These are phyloP conservation scores for Scotopteryx bipunctaria DNA, from an alignment of 2,888 invertebrate genomes.

Conservation along the genomic window DNA sequence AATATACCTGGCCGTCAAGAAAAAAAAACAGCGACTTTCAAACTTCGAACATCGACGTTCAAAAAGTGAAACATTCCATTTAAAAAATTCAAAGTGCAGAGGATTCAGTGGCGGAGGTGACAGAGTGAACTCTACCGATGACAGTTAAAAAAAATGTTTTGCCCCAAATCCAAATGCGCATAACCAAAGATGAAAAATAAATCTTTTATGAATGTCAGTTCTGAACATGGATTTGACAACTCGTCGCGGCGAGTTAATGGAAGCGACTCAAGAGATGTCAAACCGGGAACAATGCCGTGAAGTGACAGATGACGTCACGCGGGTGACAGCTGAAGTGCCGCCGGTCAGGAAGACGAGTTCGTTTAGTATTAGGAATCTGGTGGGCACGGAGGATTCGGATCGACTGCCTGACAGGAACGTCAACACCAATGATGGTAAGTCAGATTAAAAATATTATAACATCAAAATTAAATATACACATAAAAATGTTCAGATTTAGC, in stretches of 20 bases:
- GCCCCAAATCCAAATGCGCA: constrained; percentile 40
- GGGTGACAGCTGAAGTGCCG: constrained; percentile 59
- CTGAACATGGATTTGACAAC: constrained; percentile 78
- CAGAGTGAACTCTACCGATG: constrained; percentile 1
- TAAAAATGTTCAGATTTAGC: no score
- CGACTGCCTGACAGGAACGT: constrained; percentile 60
- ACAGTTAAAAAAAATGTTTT: constrained; percentile 15
- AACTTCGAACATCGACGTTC: no score
- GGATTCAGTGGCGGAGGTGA: constrained; percentile 36
- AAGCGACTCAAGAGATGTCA: constrained; percentile 47
- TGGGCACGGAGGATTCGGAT: constrained; percentile 68
- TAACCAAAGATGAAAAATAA: constrained; percentile 26
- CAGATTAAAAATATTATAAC: no score
- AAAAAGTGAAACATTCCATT: constrained; percentile 10
- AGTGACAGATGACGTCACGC: constrained; percentile 57
- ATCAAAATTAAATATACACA: no score
- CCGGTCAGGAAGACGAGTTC: constrained; percentile 64
- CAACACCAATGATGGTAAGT: constrained; percentile 66
- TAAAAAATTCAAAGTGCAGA: constrained; percentile 1
- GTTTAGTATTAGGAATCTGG: constrained; percentile 73
- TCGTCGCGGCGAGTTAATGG: constrained; percentile 66
- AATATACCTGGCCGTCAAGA: constrained; percentile 36
- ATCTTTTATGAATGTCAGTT: constrained; percentile 33
- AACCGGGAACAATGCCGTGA: constrained; percentile 26
- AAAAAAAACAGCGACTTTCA: constrained; percentile 17